Evolutionary conservation across 2,888 invertebrate genomes (phyloP).

Genomic region (Tortrix viridana): DNA sequence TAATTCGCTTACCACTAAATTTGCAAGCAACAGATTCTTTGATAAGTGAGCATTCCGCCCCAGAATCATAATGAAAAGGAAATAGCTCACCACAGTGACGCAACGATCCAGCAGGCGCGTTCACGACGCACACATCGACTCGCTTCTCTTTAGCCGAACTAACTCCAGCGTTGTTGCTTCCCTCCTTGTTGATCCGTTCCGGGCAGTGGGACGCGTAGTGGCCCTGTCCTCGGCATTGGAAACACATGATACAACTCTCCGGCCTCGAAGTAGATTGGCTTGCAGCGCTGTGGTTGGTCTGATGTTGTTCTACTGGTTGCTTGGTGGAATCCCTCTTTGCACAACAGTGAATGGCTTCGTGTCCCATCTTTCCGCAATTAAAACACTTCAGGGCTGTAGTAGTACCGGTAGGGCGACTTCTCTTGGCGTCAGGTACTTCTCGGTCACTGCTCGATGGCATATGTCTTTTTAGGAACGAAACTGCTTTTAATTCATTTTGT

Average conservation of each 20-base stretch:
- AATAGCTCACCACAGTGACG: conserved; percentile 38
- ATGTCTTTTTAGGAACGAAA: conserved; percentile 23
- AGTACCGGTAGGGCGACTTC: no score
- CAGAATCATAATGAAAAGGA: conserved; percentile 42
- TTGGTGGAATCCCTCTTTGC: not conserved
- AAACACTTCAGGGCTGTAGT: not conserved
- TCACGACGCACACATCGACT: conserved; percentile 7
- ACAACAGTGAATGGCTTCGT: not conserved
- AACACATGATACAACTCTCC: not conserved
- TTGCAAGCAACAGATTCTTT: conserved; percentile 35
- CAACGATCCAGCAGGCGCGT: not conserved
- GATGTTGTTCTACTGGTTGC: not conserved
- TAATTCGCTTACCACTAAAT: conserved; percentile 35
- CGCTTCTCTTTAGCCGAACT: not conserved
- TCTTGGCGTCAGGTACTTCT: not conserved
- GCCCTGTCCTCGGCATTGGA: conserved; percentile 13
- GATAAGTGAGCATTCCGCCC: conserved; percentile 43
- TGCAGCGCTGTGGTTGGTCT: not conserved
- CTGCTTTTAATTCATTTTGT: conserved; percentile 34
- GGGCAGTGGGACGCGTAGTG: conserved; percentile 19
- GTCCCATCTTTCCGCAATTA: not conserved
- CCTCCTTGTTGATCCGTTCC: not conserved
- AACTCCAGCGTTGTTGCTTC: not conserved
- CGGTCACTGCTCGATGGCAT: not conserved
- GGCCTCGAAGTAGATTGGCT: no score